Evolutionary conservation across 2,888 invertebrate species (phyloP), one percentile per base, ranked within the genome.

Genomic region (Xestia sexstrigata): DNA sequence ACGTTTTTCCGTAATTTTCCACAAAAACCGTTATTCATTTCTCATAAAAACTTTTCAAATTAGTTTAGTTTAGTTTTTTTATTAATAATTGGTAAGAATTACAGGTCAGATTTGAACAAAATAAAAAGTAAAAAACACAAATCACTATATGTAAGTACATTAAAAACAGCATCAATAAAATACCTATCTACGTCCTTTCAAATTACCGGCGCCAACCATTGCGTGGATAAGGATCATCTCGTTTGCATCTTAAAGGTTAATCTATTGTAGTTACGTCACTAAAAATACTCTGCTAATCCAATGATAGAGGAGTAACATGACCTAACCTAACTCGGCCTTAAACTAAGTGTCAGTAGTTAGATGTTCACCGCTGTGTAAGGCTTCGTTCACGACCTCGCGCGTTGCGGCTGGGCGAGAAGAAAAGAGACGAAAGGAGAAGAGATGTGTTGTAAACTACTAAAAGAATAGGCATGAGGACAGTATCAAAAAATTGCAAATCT

Each of bases 211-310:
- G 83, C 78, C 74, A 74, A 47, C 6, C 35, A 72, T 83, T 84
- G 85, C 83, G 42, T 70, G 42, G n/a, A n/a, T 60, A 60, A 45
- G 35, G 63, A 49, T 30, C 66, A 71, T 63, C 20, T 35, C 39
- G 80, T 55, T 26, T 52, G 39, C 23, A 49, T 74, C 20, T 11
- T 23, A 85, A 84, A 84, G 82, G 83, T 85, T 82, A 85, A 84
- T 85, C 72, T 71, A 84, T 73, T 75, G 74, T 73, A 63, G 67
- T 85, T 79, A 78, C 85, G 47, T 78, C 78, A 81, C 72, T 73
- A 49, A 17, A 62, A 45, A 74, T 26, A 69, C 52, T 47, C 52
- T 72, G 45, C 23, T 60, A 62, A 70, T 65, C 42, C 42, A n/a
- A 26, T 55, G 58, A 49, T 35, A 67, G 42, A 78, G 52, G 42